phyloP scores from a whole-genome alignment of 2,113 vertebrate genomes.

The Charadrius vociferus region DNA sequence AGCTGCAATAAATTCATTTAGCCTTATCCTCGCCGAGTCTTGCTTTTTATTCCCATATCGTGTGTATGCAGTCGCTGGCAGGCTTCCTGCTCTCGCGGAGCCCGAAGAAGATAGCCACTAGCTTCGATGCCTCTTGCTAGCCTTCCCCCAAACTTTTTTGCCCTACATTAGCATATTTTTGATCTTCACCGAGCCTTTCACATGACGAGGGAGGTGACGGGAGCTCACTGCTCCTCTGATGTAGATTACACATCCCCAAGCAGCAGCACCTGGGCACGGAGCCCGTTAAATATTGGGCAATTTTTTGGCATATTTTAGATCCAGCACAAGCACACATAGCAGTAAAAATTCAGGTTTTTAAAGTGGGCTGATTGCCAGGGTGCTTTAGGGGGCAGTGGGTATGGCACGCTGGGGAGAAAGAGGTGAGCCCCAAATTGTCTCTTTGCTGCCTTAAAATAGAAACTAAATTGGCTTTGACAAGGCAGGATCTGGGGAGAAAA shows the following conservation, averaged over 20 bases:
- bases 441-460: not conserved
- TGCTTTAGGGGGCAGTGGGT: not conserved
- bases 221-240: not conserved
- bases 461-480: not conserved
- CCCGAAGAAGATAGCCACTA: not conserved
- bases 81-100: not conserved
- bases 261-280: not conserved
- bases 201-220: rapidly evolving
- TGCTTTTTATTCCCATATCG: not conserved
- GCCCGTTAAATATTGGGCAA: not conserved
- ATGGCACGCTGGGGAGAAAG: not conserved
- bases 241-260: not conserved
- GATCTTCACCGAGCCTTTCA: not conserved
- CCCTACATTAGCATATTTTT: rapidly evolving
- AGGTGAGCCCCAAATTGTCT: not conserved
- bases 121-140: not conserved
- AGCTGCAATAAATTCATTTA: not conserved
- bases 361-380: not conserved
- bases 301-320: not conserved
- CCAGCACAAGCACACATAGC: not conserved
- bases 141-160: not conserved
- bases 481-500: not conserved
- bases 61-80: not conserved
- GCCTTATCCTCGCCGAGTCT: not conserved
- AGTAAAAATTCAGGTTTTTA: not conserved